Evolutionary conservation across 2,888 invertebrate species (phyloP).

Genomic region (Linnaemya tessellans): DNA sequence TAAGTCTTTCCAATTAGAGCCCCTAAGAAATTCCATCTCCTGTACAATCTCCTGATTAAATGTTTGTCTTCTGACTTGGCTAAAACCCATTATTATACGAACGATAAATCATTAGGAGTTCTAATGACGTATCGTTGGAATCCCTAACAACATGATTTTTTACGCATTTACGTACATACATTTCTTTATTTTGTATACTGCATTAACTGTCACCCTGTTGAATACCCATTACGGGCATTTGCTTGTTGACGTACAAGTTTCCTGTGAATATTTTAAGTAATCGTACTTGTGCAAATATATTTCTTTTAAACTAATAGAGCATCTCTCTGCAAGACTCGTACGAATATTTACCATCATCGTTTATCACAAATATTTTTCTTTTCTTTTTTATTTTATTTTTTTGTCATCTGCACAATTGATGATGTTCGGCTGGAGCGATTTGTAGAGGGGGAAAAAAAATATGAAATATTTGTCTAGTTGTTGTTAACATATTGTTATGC

Average conservation of each 20-base stretch:
- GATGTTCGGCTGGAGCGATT: slow-evolving; percentile 5
- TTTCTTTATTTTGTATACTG: not conserved
- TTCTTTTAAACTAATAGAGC: slow-evolving; percentile 20
- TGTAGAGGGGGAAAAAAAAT: not conserved
- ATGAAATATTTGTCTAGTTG: slow-evolving; percentile 33
- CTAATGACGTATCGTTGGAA: too few relatives aligned
- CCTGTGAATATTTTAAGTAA: not conserved
- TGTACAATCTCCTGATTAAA: too few relatives aligned
- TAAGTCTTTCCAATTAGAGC: too few relatives aligned
- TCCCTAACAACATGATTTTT: too few relatives aligned
- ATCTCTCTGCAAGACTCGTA: slow-evolving; percentile 22
- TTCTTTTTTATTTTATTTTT: too few relatives aligned
- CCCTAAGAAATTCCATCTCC: too few relatives aligned
- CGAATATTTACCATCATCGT: slow-evolving; percentile 24
- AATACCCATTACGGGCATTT: not conserved
- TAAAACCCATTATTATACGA: too few relatives aligned
- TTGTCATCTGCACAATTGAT: slow-evolving; percentile 8
- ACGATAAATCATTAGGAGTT: too few relatives aligned
- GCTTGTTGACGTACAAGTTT: not conserved
- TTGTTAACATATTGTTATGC: slow-evolving; percentile 46
- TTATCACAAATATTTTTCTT: slow-evolving; percentile 32
- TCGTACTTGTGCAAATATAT: not conserved
- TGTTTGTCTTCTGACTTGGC: too few relatives aligned
- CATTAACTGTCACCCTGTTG: not conserved
- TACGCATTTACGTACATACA: too few relatives aligned